These are phyloP conservation scores for Peromyscus californicus DNA, from an alignment of 2,113 vertebrate genomes.

Conservation along the genomic window DNA sequence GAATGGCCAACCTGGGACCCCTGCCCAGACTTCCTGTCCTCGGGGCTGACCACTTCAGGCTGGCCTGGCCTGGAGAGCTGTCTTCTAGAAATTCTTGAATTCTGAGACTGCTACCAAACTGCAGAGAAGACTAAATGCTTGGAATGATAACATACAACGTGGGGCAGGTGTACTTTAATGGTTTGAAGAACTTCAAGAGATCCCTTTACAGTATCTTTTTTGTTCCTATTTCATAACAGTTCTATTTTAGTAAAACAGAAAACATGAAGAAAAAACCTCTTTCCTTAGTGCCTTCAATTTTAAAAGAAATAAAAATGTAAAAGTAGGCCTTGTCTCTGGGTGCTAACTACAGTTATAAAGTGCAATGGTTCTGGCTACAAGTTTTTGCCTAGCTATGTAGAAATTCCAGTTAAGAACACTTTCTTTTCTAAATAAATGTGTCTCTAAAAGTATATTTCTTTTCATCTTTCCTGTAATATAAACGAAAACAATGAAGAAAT, in stretches of 20 bases:
- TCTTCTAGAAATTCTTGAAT: neutral
- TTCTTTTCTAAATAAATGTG: neutral
- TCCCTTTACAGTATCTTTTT: too few relatives aligned
- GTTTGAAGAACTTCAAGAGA: neutral
- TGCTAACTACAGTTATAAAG: neutral
- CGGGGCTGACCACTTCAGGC: accelerated
- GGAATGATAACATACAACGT: accelerated
- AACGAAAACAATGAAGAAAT: neutral
- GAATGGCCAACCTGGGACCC: accelerated
- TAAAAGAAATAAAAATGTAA: conserved; percentile 34
- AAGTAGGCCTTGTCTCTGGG: neutral
- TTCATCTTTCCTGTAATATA: neutral
- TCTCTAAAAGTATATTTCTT: conserved; percentile 5
- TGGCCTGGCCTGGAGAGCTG: accelerated
- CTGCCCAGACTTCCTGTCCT: neutral
- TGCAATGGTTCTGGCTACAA: neutral
- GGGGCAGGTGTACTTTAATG: accelerated
- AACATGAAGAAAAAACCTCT: neutral
- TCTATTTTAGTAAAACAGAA: neutral
- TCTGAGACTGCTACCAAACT: neutral
- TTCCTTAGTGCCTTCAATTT: neutral
- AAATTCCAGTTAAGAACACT: neutral
- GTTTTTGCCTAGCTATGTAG: neutral
- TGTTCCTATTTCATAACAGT: neutral
- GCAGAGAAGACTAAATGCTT: accelerated